Evolutionary conservation across 2,888 invertebrate genomes (phyloP), one percentile per base, ranked within the genome.

Genomic region (Lordiphosa andalusiaca): DNA sequence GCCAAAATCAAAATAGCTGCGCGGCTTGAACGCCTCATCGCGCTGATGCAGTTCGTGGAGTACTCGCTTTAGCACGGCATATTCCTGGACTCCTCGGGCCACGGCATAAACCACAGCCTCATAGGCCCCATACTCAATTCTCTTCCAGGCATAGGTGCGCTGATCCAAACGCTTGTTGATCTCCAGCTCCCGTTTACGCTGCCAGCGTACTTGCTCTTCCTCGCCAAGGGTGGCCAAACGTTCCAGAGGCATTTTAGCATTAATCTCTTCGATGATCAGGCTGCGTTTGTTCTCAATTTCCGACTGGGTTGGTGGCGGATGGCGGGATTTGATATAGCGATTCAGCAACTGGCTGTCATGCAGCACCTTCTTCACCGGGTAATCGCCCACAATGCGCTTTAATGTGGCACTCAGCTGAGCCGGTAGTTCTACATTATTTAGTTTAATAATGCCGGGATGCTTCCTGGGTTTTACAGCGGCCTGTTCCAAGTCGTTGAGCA

Each of bases 1-100:
- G 0, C 98, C 98, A 88, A 96, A 97, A 90, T 98, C 98, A 73
- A 98, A 95, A 69, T 96, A 92, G 49, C 92, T 92, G 57, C 91
- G 90, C 0, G 98, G 98, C 57, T 91, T 90, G 86, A 95, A 98
- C 13, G 92, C 88, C 0, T 91, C 90, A 86, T 94, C 91, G 51
- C 93, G 90, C 37, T 86, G 86, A 48, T 90, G 90, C 52, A 98
- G 94, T 90, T 97, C 97, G 40, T 91, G 90, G 38, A 98, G 92
- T 48, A 97, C 92, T 80, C 92, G 92, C 36, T 91, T 84, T 36
- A 96, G 84, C 3, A 93, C 92, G 0, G 94, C 93, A 90, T 95
- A 97, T 71, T 98, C 96, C 0, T 93, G 91, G 0, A 94, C 92
- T 36, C 94, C 91, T 86, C 96, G 91, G 0, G 91, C 91, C 65